Evolutionary conservation across 2,797 vertebrate species (phyloP).

Genomic region (Vireo griseus): DNA sequence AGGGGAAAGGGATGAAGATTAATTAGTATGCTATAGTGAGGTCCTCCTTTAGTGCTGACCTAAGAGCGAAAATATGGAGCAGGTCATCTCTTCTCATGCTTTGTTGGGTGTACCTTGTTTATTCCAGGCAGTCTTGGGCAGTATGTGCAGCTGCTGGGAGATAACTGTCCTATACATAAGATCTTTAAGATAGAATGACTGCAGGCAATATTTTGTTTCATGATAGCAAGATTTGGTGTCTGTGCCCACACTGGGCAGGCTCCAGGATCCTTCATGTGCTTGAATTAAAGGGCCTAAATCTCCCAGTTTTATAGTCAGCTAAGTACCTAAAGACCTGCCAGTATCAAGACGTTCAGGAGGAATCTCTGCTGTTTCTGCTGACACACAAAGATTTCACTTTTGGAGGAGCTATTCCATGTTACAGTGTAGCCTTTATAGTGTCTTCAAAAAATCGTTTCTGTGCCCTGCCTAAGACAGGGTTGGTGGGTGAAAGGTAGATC

Average conservation of each 20-base stretch:
- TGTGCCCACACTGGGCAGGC: too few relatives aligned
- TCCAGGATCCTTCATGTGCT: background rate
- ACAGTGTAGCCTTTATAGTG: background rate
- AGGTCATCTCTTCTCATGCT: background rate
- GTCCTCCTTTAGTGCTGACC: background rate
- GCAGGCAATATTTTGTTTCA: background rate
- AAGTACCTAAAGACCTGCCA: background rate
- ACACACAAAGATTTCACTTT: background rate
- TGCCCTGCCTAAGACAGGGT: background rate
- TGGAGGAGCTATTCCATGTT: background rate
- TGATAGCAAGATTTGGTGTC: background rate
- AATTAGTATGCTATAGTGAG: background rate
- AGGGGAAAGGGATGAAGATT: background rate
- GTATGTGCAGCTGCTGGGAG: background rate
- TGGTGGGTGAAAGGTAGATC: background rate
- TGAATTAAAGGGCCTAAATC: background rate
- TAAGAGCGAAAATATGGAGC: background rate
- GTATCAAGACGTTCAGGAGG: background rate
- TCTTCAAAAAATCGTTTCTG: background rate
- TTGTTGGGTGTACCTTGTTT: background rate
- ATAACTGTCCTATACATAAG: fast-evolving
- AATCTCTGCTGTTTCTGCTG: background rate
- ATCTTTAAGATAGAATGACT: background rate
- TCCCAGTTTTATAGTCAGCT: background rate
- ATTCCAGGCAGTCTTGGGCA: background rate